Evolutionary conservation across 2,888 invertebrate genomes (phyloP), one percentile per base, ranked within the genome.

Genomic region (Sclerodermus sp.): DNA sequence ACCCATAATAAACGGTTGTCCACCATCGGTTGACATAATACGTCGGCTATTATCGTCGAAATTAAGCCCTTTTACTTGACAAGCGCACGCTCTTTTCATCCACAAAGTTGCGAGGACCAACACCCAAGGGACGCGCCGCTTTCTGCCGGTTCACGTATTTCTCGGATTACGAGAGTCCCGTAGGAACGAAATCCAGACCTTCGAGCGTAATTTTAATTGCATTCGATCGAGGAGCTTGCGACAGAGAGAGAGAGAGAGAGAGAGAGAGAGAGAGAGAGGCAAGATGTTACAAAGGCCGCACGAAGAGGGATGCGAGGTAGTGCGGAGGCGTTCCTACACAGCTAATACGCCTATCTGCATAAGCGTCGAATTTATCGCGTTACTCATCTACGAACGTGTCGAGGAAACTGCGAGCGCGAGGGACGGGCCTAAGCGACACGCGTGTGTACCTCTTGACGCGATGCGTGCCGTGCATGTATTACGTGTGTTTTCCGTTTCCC

Each of bases 11-110:
- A 75, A 74, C 66, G 75, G 75, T 71, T 76, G 75, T 73, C 73
- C 64, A 57, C 47, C 66, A 66, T 70, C 67, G 72, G 75, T 76
- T 76, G 76, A 77, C 76, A 76, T 76, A 76, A 76, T 75, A 66
- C 69, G 67, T 60, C 62, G 67, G 66, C 66, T 68, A 74, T 76
- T 74, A 75, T 66, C 48, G 56, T 18, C 39, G 51, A 61, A 70
- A 72, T 71, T 67, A 67, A 69, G 67, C 60, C 64, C 67, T 70
- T 71, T 68, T 66, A 52, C 61, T 62, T 64, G 61, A 60, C 60
- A 53, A 57, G 42, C 43, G 46, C 40, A 17, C 23, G 23, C 23
- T 23, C 23, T 3, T 23, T 23, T 23, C 23, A 8, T 23, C 23
- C 23, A 23, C 23, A 3, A 23, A 23, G 4, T 23, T 23, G 8